Conservation (phyloP, 2,888 invertebrate genomes). For the Rambutsinella grinnellia region DNA sequence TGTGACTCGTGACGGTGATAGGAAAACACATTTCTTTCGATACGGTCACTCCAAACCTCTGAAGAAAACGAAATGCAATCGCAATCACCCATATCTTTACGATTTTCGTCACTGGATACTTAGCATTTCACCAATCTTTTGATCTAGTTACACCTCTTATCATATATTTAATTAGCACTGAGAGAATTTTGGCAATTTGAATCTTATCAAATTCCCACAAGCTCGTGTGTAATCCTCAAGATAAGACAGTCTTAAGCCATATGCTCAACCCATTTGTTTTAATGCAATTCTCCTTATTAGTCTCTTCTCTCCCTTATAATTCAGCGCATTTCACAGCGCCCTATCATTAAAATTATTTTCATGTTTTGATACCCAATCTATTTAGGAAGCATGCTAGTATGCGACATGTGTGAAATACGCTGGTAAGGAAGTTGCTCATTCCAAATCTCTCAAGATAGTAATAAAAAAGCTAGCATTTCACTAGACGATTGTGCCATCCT, state of each 20-base stretch:
- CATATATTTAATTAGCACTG: too few relatives aligned
- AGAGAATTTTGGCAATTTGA: slow-evolving; percentile 13
- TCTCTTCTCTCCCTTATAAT: not conserved
- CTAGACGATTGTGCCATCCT: not conserved
- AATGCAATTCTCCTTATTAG: slow-evolving; percentile 9
- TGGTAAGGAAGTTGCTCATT: slow-evolving; percentile 34
- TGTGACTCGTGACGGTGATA: too few relatives aligned
- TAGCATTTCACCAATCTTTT: too few relatives aligned
- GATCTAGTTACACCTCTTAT: too few relatives aligned
- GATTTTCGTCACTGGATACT: too few relatives aligned
- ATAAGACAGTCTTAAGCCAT: not conserved
- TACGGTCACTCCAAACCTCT: too few relatives aligned
- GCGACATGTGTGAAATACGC: not conserved
- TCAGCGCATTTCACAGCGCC: not conserved
- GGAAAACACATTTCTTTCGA: too few relatives aligned
- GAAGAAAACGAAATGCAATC: too few relatives aligned
- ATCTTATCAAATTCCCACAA: not conserved
- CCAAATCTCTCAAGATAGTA: slow-evolving; percentile 1
- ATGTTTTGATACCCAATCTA: slow-evolving; percentile 29
- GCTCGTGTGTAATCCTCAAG: too few relatives aligned
- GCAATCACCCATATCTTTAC: too few relatives aligned
- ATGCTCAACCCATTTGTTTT: not conserved
- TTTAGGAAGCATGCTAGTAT: slow-evolving; percentile 40
- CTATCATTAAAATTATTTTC: slow-evolving; percentile 25
- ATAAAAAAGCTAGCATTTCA: not conserved